Evolutionary conservation across 2,113 vertebrate genomes (phyloP), one percentile per base, ranked within the genome.

Genomic region (Poicephalus meyeri): DNA sequence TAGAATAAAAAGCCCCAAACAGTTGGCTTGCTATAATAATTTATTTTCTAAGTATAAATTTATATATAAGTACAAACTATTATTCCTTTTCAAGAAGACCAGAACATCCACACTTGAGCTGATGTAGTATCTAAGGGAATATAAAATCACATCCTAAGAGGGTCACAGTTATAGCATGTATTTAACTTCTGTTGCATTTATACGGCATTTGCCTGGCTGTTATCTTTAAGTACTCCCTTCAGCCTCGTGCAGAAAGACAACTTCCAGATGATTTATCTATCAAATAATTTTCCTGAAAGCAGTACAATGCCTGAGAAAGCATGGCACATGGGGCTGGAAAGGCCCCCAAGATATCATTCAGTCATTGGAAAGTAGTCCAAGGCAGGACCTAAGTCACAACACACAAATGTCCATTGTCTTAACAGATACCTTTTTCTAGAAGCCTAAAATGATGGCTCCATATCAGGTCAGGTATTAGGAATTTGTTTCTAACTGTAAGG

Each of bases 131-230:
- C 77, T 42, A 50, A 20, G 33, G 29, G 14, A 2, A 55, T 65
- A 80, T 65, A 83, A 90, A 77, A 65, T 47, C 13, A 42, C 19
- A 47, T 80, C 11, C 29, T 39, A 47, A 80, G 66, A 88, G 71
- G 31, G 52, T 79, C 49, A n/a, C 5, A 14, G 14, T 83, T 88
- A 65, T 2, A 58, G 2, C 7, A 39, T n/a, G 9, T 37, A 77
- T 88, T 91, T 61, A 95, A 86, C 44, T 31, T 92, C 64, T 52
- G 21, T 60, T 73, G 16, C 41, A 89, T 83, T 49, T 77, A 31
- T 65, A 37, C 28, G 16, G 21, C 24, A 69, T 91, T 83, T 80
- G 6, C 42, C 28, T 86, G 28, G n/a, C n/a, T 77, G 49, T 49
- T 31, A 13, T 49, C 44, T 86, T 82, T 86, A 37, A 83, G n/a